These are phyloP conservation scores for Pantherophis guttatus DNA, from an alignment of 2,113 vertebrate genomes.

Conservation along the genomic window DNA sequence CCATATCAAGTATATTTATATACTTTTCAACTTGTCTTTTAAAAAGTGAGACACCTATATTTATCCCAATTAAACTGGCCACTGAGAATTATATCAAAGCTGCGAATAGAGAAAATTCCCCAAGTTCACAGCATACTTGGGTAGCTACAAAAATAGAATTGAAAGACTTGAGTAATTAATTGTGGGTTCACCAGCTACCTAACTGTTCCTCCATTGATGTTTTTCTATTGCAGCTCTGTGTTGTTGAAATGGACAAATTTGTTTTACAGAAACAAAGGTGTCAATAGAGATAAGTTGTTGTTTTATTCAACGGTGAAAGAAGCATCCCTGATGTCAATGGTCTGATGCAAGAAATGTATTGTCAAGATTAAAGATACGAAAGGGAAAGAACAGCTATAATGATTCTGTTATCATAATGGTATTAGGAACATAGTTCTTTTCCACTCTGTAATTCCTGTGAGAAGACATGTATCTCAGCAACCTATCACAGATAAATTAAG, in stretches of 20 bases:
- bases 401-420: background rate
- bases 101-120: background rate
- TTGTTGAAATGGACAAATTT: background rate
- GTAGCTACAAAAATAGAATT: background rate
- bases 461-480: background rate
- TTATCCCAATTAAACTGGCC: background rate
- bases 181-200: background rate
- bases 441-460: background rate
- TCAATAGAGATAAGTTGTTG: background rate
- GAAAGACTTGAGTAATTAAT: background rate
- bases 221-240: background rate
- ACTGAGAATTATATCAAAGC: background rate
- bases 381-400: background rate
- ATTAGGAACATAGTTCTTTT: background rate
- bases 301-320: background rate
- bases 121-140: background rate
- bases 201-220: background rate
- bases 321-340: background rate
- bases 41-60: background rate
- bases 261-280: background rate
- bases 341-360: background rate
- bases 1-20: background rate
- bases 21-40: background rate
- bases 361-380: background rate
- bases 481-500: background rate